Conservation (phyloP, 2,797 vertebrate genomes). For the Coluber constrictor region DNA sequence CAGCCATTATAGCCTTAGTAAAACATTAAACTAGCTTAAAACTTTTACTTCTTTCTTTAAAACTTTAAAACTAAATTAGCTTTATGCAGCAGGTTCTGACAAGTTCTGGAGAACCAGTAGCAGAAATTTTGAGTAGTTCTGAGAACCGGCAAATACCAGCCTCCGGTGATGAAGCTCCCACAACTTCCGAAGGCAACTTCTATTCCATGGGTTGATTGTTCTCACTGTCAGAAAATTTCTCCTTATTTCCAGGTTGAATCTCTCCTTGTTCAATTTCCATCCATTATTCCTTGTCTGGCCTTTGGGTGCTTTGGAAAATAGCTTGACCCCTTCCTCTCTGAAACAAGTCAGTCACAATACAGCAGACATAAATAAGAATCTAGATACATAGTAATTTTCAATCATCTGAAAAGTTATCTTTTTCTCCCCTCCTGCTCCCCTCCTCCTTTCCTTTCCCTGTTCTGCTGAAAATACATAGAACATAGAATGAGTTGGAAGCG, state of each 20-base stretch:
- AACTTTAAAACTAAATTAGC: slow-evolving; percentile 75
- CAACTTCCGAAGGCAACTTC: too few species aligned
- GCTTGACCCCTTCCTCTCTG: slow-evolving; percentile 31
- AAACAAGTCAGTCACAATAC: slow-evolving; percentile 69
- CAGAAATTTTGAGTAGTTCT: too few species aligned
- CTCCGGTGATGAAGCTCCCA: too few species aligned
- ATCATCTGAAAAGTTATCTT: slow-evolving; percentile 48
- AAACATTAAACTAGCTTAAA: slow-evolving; percentile 76
- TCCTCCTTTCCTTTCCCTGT: slow-evolving; percentile 50
- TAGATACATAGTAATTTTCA: slow-evolving; percentile 67
- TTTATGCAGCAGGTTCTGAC: slow-evolving; percentile 43
- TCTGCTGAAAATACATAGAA: slow-evolving; percentile 24
- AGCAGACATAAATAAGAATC: slow-evolving; percentile 72
- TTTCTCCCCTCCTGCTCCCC: slow-evolving; percentile 4
- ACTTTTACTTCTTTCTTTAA: slow-evolving; percentile 77
- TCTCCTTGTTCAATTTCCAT: too few species aligned
- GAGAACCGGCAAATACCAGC: too few species aligned
- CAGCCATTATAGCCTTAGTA: slow-evolving; percentile 67
- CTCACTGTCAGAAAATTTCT: too few species aligned
- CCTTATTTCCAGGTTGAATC: too few species aligned
- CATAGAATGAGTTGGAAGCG: too few species aligned
- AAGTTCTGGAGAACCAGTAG: too few species aligned
- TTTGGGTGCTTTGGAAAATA: too few species aligned
- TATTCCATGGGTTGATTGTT: too few species aligned
- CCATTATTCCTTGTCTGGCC: too few species aligned